phyloP scores from a whole-genome alignment of 2,797 vertebrate species.

The Champsocephalus gunnari region DNA sequence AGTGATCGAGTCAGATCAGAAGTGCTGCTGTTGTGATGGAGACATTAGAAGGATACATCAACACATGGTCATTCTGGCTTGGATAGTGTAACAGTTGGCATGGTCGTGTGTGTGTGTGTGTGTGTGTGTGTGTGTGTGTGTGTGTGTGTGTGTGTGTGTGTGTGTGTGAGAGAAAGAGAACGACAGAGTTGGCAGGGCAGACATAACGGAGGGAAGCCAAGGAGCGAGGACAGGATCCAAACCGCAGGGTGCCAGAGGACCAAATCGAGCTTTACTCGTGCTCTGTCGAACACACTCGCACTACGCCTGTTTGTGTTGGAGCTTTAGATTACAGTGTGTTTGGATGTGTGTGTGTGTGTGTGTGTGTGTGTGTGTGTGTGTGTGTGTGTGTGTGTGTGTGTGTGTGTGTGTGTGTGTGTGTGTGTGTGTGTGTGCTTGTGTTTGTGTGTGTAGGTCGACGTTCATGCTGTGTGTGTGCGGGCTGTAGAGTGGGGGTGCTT shows the following conservation, averaged over 20 bases:
- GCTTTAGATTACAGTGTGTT: slow-evolving; percentile 26
- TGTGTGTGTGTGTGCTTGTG: slow-evolving; percentile 7
- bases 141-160: slow-evolving; percentile 48
- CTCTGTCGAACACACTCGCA: slow-evolving; percentile 41
- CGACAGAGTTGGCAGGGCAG: slow-evolving; percentile 45
- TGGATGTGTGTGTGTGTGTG: slow-evolving; percentile 7
- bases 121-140: slow-evolving; percentile 35
- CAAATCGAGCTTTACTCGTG: slow-evolving; percentile 58
- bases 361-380: slow-evolving; percentile 13
- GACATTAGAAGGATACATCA: slow-evolving; percentile 74
- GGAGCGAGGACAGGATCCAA: slow-evolving; percentile 68
- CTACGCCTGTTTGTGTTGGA: slow-evolving; percentile 39
- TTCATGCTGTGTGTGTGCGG: slow-evolving; percentile 23
- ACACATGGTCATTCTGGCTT: slow-evolving; percentile 81
- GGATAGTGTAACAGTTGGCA: slow-evolving; percentile 71
- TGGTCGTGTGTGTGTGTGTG: slow-evolving; percentile 44
- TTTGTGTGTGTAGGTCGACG: slow-evolving; percentile 4
- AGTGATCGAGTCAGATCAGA: slow-evolving; percentile 61
- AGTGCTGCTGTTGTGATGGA: slow-evolving; percentile 65
- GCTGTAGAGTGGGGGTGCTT: slow-evolving; percentile 14
- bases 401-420: slow-evolving; percentile 15
- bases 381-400: slow-evolving; percentile 27
- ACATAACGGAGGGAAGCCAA: slow-evolving; percentile 63
- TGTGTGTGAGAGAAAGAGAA: slow-evolving; percentile 35
- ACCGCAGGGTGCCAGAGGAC: slow-evolving; percentile 66